phyloP scores from a whole-genome alignment of 53 echinoderm and acorn worm species.

The Zoroaster sp. region DNA sequence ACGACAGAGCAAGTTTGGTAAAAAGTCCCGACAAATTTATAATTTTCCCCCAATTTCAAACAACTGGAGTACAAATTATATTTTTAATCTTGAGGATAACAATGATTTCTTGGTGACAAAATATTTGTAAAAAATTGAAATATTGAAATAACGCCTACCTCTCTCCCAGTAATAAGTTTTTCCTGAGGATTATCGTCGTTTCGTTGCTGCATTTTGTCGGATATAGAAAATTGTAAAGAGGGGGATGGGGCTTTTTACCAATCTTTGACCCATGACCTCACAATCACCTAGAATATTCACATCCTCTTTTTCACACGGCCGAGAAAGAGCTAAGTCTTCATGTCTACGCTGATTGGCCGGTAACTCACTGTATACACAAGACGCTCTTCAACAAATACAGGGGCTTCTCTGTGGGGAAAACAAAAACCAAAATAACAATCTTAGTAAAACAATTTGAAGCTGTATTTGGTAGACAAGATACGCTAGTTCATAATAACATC shows the following conservation, averaged over 20 bases:
- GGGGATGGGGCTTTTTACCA: conserved; percentile 3
- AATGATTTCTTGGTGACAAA: too few species aligned
- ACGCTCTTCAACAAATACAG: not conserved
- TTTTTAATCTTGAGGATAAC: not conserved
- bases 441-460: too few species aligned
- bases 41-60: not conserved
- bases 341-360: not conserved
- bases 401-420: too few species aligned
- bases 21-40: not conserved
- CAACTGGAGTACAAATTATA: not conserved
- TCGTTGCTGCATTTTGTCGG: too few species aligned
- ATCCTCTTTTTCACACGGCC: conserved; percentile 30
- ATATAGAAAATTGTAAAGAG: not conserved
- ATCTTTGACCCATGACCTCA: not conserved
- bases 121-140: too few species aligned
- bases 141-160: too few species aligned
- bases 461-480: too few species aligned
- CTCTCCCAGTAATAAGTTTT: too few species aligned
- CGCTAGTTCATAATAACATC: too few species aligned
- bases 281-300: conserved; percentile 30
- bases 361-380: not conserved
- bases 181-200: not conserved
- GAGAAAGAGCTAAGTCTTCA: not conserved
- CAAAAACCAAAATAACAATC: too few species aligned
- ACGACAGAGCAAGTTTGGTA: not conserved